A percentile compares a stretch with the other conserved stretches of the same genome.
Evolutionary conservation across 2,888 invertebrate genomes (phyloP).

Genomic region (Harmothoe impar): DNA sequence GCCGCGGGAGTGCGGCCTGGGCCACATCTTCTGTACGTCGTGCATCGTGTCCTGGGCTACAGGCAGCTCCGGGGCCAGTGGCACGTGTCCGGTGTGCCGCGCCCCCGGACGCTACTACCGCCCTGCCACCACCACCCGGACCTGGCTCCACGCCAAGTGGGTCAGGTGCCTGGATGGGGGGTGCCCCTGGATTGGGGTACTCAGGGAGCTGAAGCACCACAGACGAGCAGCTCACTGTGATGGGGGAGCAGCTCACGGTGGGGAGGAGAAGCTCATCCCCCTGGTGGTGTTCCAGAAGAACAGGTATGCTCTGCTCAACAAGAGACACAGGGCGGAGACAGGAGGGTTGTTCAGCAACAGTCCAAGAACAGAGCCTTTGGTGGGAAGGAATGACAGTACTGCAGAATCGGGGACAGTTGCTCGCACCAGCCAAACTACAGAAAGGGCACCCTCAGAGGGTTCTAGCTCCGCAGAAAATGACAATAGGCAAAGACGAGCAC

Average conservation of each 20-base stretch:
- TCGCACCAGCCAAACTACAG: too few relatives aligned
- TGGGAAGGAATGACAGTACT: not conserved
- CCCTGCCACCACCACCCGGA: not conserved
- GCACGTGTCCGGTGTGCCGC: conserved; percentile 21
- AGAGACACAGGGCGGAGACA: not conserved
- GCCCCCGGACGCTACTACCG: conserved; percentile 33
- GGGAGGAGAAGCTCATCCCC: not conserved
- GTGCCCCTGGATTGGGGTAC: not conserved
- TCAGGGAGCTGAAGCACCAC: conserved; percentile 23
- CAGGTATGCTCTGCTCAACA: conserved; percentile 1
- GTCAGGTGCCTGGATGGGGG: not conserved
- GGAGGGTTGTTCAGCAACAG: not conserved
- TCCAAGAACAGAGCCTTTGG: not conserved
- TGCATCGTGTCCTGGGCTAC: conserved; percentile 48
- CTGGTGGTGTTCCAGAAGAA: not conserved
- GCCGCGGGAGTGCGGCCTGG: conserved; percentile 11
- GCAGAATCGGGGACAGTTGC: too few relatives aligned
- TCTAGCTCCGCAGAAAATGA: not conserved
- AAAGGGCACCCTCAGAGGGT: not conserved
- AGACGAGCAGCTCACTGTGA: not conserved
- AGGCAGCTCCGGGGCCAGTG: not conserved
- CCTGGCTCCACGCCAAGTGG: not conserved
- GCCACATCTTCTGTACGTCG: conserved; percentile 44
- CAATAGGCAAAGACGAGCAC: not conserved
- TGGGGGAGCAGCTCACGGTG: too few relatives aligned